Evolutionary conservation across 1,140 invertebrate species (phyloP), one percentile per base, ranked within the genome.

Genomic region (Leptinotarsa texana): DNA sequence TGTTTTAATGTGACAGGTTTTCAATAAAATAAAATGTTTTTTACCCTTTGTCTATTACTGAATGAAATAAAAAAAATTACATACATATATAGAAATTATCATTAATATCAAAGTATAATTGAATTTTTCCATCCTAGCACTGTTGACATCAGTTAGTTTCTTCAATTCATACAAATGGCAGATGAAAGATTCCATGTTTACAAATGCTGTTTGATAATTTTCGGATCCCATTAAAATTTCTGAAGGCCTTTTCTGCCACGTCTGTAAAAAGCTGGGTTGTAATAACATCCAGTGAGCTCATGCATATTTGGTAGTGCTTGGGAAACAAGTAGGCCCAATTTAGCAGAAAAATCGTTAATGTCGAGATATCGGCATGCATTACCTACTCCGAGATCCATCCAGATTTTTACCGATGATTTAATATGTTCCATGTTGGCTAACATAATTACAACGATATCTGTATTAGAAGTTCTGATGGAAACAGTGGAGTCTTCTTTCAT

Each of bases 351-450:
- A 75, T 66, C 62, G 15, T 42, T 65, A 71, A 75, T 68, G 70
- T 75, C 63, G 63, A 75, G 57, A 62, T 72, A 72, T 73, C 74
- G 70, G 22, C 69, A 65, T 62, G 70, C 74, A 71, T 75, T 75
- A 24, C 68, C 69, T n/a, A 75, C 74, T 27, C 27, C 5, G 27
- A 27, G 5, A 27, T 27, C 5, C 27, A 27, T 27, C 5, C 27
- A 27, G 5, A 27, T 27, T 5, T 27, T 27, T 27, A 27, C 27
- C 5, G 5, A 27, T 27, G 24, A 27, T 27, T 27, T 71, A 71
- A 57, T 47, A 75, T 75, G 22, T 63, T 75, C 3, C 24, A 27
- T 4, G 24, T 27, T 27, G 24, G n/a, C 22, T 27, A 71, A 49
- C 69, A 66, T 75, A 65, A 75, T 71, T 61, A 74, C n/a, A 57